Evolutionary conservation across 2,113 vertebrate species (phyloP).

Genomic region (Baryphthengus martii): DNA sequence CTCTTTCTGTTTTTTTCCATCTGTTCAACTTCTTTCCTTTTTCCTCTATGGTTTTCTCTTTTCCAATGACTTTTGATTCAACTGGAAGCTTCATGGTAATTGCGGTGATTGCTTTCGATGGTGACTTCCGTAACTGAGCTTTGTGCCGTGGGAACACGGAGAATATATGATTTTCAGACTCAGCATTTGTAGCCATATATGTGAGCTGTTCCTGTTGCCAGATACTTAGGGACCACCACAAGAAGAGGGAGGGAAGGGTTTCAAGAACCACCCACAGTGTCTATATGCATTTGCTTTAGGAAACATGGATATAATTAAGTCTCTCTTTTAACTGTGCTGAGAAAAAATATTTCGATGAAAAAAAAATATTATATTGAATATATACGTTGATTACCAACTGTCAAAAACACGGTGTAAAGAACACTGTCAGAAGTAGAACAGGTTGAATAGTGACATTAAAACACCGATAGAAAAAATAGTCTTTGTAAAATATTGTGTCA

Average conservation of each 20-base stretch:
- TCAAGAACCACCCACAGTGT: conserved; percentile 59
- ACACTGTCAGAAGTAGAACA: neutral
- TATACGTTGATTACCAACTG: neutral
- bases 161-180: conserved; percentile 33
- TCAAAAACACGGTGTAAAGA: neutral
- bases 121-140: conserved; percentile 23
- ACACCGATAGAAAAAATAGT: neutral
- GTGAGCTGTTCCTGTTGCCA: conserved; percentile 54
- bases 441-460: neutral
- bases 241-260: conserved; percentile 38
- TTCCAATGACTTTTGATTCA: conserved; percentile 38
- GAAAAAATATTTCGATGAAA: conserved; percentile 41
- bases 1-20: neutral
- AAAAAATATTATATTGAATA: conserved; percentile 7
- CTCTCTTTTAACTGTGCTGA: conserved; percentile 45
- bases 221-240: conserved; percentile 55
- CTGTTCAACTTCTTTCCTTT: neutral
- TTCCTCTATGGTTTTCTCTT: neutral
- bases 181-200: neutral
- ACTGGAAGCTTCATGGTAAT: conserved; percentile 1
- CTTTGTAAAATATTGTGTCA: neutral
- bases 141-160: conserved; percentile 54
- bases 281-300: conserved; percentile 60
- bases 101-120: neutral
- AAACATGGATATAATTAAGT: conserved; percentile 59